Percentiles rank a stretch among this genome's conserved stretches.
Conservation (phyloP, 2,113 vertebrate genomes). For the Perccottus glenii region DNA sequence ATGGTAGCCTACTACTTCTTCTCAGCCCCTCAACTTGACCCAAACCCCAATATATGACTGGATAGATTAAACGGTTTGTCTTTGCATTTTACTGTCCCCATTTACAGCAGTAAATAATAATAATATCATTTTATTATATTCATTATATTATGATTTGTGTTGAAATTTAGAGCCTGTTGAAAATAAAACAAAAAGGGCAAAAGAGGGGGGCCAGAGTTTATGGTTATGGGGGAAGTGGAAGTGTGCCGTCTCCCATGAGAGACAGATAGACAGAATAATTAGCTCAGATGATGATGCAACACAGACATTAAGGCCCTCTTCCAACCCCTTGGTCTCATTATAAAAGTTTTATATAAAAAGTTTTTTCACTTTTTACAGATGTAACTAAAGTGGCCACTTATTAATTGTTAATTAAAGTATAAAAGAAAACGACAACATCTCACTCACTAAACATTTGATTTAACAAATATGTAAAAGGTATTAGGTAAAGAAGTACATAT, state of each 20-base stretch:
- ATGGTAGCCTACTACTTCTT: no score
- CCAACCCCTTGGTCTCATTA: neutral
- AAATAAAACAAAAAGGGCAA: neutral
- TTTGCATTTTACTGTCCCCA: no score
- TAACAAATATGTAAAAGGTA: neutral
- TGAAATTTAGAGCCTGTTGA: neutral
- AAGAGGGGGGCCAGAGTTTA: slow-evolving; percentile 20
- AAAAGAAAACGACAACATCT: neutral
- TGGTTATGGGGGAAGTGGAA: slow-evolving; percentile 34
- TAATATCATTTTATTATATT: no score
- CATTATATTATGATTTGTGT: neutral
- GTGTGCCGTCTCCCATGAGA: slow-evolving; percentile 16
- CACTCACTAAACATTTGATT: neutral
- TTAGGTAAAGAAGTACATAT: no score
- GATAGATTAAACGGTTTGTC: no score
- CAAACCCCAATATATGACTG: no score
- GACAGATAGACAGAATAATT: neutral
- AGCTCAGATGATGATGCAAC: neutral
- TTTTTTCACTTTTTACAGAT: neutral
- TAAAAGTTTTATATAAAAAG: no score
- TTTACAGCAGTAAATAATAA: no score
- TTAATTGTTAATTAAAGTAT: neutral
- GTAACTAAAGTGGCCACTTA: no score
- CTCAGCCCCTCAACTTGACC: no score
- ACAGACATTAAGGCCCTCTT: neutral